These are phyloP conservation scores for Montipora efflorescens DNA, from an alignment of 64 coral and sea anemone genomes.

Conservation along the genomic window DNA sequence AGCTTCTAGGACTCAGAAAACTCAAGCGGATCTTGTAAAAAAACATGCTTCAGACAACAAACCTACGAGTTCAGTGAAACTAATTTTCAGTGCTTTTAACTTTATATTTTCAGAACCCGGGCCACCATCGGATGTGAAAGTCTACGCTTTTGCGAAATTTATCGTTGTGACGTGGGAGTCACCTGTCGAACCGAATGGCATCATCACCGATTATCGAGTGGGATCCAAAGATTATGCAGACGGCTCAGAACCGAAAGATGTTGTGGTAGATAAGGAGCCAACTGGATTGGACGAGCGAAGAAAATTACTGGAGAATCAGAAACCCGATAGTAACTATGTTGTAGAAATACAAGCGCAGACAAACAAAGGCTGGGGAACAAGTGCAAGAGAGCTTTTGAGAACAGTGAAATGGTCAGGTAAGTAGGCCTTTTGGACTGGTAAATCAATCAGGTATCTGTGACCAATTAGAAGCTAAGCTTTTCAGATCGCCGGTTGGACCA, in stretches of 20 bases:
- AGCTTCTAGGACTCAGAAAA: too few relatives aligned
- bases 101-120: slow-evolving; percentile 38
- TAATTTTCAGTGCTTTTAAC: too few relatives aligned
- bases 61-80: too few relatives aligned
- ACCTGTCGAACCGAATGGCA: slow-evolving; percentile 48
- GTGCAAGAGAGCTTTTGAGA: background rate
- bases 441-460: too few relatives aligned
- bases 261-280: background rate
- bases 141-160: slow-evolving; percentile 51
- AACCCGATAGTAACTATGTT: slow-evolving; percentile 32
- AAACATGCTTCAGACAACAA: too few relatives aligned
- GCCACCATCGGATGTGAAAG: slow-evolving; percentile 5
- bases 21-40: too few relatives aligned
- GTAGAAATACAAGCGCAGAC: slow-evolving; percentile 50
- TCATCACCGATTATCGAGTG: slow-evolving; percentile 41
- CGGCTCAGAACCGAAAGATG: background rate
- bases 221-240: background rate
- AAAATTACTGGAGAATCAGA: background rate
- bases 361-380: background rate
- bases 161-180: slow-evolving; percentile 59
- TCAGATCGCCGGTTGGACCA: too few relatives aligned
- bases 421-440: background rate
- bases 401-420: slow-evolving; percentile 8
- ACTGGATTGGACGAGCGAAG: background rate
- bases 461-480: too few relatives aligned